phyloP scores from a whole-genome alignment of 2,113 vertebrate genomes.

The Isurus oxyrinchus region DNA sequence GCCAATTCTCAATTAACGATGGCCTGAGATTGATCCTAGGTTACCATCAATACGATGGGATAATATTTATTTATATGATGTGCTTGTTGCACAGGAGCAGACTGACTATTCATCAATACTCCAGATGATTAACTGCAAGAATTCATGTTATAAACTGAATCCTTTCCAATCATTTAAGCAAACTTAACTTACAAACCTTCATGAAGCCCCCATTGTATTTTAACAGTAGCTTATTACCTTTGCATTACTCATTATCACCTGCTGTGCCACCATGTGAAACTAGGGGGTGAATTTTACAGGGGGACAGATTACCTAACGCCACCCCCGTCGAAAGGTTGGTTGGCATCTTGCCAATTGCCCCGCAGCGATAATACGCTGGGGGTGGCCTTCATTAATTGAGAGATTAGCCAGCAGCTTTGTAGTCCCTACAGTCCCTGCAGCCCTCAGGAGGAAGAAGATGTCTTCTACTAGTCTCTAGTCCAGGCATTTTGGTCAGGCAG shows the following conservation, averaged over 20 bases:
- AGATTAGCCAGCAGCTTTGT: too few species aligned
- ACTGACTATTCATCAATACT: not conserved
- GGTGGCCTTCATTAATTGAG: too few species aligned
- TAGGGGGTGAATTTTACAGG: too few species aligned
- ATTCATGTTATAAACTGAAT: not conserved
- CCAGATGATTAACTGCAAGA: not conserved
- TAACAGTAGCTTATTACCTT: not conserved
- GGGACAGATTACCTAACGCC: too few species aligned
- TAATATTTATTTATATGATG: not conserved
- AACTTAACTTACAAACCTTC: not conserved
- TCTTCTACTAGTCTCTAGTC: too few species aligned
- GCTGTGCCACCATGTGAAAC: not conserved
- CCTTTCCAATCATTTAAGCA: constrained; percentile 6
- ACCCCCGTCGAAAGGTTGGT: too few species aligned
- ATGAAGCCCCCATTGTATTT: not conserved
- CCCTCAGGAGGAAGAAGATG: too few species aligned
- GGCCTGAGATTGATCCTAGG: not conserved
- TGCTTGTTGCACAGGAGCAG: not conserved
- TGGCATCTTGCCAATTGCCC: too few species aligned
- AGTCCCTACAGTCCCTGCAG: too few species aligned
- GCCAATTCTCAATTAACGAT: not conserved
- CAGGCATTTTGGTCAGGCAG: too few species aligned
- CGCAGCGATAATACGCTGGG: too few species aligned
- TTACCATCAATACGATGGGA: not conserved
- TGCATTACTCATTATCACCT: not conserved